phyloP scores from a whole-genome alignment of 2,113 vertebrate genomes.

The Camelus bactrianus region DNA sequence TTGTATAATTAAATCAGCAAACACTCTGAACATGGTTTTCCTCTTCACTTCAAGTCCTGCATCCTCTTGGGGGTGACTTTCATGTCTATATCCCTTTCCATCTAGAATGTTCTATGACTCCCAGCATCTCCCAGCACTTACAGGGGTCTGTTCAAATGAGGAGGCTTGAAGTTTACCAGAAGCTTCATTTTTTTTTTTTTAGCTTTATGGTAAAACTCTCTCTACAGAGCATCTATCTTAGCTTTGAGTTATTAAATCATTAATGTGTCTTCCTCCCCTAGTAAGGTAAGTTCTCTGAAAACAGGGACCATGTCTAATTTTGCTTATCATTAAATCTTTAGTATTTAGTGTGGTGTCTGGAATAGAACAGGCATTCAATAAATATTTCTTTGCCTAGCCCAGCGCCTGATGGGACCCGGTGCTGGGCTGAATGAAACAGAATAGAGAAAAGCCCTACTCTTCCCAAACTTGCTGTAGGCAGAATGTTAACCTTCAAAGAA shows the following conservation, averaged over 20 bases:
- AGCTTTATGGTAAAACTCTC: neutral
- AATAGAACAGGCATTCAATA: neutral
- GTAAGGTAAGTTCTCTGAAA: neutral
- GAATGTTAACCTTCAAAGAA: neutral
- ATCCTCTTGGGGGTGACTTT: neutral
- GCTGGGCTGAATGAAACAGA: neutral
- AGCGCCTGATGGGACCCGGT: neutral
- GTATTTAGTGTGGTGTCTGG: neutral
- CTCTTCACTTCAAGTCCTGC: neutral
- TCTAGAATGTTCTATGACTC: neutral
- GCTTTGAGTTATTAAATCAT: neutral
- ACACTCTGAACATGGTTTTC: neutral
- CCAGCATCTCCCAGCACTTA: neutral
- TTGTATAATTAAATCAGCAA: constrained; percentile 47
- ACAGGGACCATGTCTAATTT: neutral
- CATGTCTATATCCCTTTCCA: neutral
- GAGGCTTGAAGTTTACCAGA: neutral
- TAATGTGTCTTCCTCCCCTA: neutral
- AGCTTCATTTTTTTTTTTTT: neutral
- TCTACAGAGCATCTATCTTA: neutral
- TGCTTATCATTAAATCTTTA: neutral
- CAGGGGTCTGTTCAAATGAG: neutral
- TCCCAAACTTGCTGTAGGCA: neutral
- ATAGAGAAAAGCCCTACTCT: neutral
- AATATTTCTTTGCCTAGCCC: neutral